Percentiles rank a stretch among this genome's conserved stretches.
Evolutionary conservation across 2,888 invertebrate genomes (phyloP).

Genomic region (Neoscelio sp.): DNA sequence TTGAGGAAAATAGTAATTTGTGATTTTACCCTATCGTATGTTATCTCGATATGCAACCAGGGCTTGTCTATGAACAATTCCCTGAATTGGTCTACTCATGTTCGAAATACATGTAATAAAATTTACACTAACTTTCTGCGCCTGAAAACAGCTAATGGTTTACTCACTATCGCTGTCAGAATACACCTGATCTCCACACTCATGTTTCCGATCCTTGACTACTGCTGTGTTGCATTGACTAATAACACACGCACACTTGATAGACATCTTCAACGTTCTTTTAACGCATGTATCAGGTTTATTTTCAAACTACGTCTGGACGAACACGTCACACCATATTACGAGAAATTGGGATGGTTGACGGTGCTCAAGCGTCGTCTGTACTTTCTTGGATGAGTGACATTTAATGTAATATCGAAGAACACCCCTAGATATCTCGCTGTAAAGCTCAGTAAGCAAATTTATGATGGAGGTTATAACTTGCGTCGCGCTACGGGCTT

Average conservation of each 20-base stretch:
- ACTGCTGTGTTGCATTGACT: not conserved
- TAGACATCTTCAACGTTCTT: constrained; percentile 3
- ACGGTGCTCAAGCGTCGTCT: constrained; percentile 1
- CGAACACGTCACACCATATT: constrained; percentile 6
- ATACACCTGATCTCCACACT: not conserved
- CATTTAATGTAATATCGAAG: not conserved
- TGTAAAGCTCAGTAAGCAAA: too few relatives aligned
- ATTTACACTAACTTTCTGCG: too few relatives aligned
- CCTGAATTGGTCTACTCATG: too few relatives aligned
- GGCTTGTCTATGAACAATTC: too few relatives aligned
- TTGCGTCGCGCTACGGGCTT: too few relatives aligned
- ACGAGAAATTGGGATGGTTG: constrained; percentile 2
- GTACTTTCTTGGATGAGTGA: constrained; percentile 13
- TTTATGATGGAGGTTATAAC: too few relatives aligned
- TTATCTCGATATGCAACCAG: too few relatives aligned
- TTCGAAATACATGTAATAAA: too few relatives aligned
- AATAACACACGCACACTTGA: not conserved
- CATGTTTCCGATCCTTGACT: not conserved
- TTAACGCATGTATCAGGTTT: constrained; percentile 15
- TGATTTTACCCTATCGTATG: too few relatives aligned
- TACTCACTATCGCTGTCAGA: too few relatives aligned
- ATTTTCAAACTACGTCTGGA: not conserved
- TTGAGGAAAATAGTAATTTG: too few relatives aligned
- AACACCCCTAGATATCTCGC: not conserved
- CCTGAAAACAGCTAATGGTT: too few relatives aligned